Conservation (phyloP, 2,797 vertebrate genomes). For the Cuculus canorus region DNA sequence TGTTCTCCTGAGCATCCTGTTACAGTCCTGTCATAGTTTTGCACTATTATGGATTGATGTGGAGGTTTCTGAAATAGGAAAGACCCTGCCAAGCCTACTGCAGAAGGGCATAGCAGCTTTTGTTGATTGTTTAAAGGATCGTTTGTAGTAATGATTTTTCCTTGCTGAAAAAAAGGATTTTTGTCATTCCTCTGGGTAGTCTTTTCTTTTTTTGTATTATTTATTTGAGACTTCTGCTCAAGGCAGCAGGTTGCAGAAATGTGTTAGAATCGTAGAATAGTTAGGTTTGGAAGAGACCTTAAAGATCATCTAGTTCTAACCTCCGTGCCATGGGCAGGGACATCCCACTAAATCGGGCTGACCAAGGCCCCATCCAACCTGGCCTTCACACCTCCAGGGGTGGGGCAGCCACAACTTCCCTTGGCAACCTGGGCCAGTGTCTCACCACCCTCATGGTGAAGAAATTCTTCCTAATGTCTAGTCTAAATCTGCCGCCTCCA, state of each 20-base stretch:
- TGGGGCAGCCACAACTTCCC: too few relatives aligned
- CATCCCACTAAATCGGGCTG: too few relatives aligned
- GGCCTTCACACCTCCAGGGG: too few relatives aligned
- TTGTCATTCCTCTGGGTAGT: background rate
- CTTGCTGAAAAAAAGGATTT: background rate
- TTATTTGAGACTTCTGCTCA: background rate
- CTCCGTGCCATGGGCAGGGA: too few relatives aligned
- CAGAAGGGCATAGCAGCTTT: background rate
- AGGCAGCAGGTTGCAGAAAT: background rate
- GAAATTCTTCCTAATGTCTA: too few relatives aligned
- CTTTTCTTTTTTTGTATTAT: background rate
- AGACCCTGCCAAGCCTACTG: background rate
- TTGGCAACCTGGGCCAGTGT: too few relatives aligned
- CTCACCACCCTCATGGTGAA: too few relatives aligned
- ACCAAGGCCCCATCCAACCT: too few relatives aligned
- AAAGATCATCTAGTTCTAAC: too few relatives aligned
- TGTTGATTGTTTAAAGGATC: background rate
- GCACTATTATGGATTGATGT: accelerated
- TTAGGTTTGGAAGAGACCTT: too few relatives aligned
- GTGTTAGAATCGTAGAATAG: too few relatives aligned
- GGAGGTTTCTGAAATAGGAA: background rate
- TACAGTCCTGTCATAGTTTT: background rate
- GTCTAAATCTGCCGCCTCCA: too few relatives aligned
- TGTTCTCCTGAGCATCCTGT: background rate
- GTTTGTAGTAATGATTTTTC: background rate